Evolutionary conservation across 2,888 invertebrate species (phyloP).

Genomic region (Callinectes sapidus): DNA sequence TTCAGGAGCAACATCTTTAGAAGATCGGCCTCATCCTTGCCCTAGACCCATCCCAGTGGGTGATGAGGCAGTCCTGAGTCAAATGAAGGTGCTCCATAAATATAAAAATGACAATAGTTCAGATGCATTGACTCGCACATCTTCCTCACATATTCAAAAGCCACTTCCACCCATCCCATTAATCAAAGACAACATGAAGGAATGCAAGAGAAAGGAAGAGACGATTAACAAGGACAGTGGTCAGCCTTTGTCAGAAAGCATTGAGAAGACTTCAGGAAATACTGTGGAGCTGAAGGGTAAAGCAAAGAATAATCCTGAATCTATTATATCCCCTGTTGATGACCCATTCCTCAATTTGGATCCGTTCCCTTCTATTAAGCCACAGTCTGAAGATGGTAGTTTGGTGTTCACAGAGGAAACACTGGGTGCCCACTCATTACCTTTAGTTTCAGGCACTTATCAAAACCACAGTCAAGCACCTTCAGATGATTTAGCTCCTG

Average conservation of each 20-base stretch:
- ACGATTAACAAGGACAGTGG: background rate
- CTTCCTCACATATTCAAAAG: background rate
- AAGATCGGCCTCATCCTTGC: background rate
- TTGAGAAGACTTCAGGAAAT: background rate
- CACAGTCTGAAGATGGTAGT: background rate
- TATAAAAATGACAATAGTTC: background rate
- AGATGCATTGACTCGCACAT: background rate
- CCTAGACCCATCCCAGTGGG: background rate
- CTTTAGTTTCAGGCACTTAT: background rate
- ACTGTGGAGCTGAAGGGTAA: background rate
- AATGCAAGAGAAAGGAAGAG: background rate
- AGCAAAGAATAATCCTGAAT: background rate
- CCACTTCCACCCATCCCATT: background rate
- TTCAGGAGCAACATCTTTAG: background rate
- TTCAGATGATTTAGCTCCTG: background rate
- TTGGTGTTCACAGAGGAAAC: background rate
- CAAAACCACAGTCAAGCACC: background rate
- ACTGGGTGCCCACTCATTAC: background rate
- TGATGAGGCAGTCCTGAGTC: conserved; percentile 36
- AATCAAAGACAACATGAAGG: background rate
- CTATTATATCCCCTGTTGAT: background rate
- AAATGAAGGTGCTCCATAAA: conserved; percentile 15
- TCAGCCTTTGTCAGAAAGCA: background rate
- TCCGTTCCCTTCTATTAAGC: conserved; percentile 50
- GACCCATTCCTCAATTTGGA: conserved; percentile 51